Evolutionary conservation across 2,888 invertebrate genomes (phyloP).

Genomic region (Rhaphigaster nebulosa): DNA sequence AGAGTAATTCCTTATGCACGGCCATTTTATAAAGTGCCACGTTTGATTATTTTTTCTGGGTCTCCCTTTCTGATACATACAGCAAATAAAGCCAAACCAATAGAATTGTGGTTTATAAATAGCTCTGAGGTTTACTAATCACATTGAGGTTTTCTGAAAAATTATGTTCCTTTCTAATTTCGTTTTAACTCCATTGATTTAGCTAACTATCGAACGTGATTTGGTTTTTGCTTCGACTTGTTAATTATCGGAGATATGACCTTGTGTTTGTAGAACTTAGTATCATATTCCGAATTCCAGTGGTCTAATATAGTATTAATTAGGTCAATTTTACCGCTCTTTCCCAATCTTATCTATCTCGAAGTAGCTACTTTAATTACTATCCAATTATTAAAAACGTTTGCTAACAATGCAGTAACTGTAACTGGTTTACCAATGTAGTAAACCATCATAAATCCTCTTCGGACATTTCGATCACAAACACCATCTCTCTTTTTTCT

Average conservation of each 20-base stretch:
- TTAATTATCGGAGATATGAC: neutral
- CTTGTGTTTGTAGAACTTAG: neutral
- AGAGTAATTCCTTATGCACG: too few relatives aligned
- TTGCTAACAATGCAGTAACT: too few relatives aligned
- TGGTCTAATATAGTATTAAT: neutral
- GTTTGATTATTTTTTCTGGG: neutral
- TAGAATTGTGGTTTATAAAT: neutral
- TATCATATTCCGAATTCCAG: neutral
- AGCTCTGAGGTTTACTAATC: neutral
- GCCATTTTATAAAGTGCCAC: too few relatives aligned
- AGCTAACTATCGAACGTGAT: neutral
- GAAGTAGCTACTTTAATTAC: too few relatives aligned
- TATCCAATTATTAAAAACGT: too few relatives aligned
- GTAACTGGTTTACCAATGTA: too few relatives aligned
- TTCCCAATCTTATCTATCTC: too few relatives aligned
- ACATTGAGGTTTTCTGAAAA: neutral
- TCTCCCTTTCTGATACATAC: neutral
- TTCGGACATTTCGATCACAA: too few relatives aligned
- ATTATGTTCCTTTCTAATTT: conserved; percentile 7
- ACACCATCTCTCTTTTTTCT: too few relatives aligned
- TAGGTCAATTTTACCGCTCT: too few relatives aligned
- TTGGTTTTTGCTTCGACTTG: neutral
- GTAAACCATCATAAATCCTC: too few relatives aligned
- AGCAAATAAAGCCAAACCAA: neutral
- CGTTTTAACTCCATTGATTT: neutral